Evolutionary conservation across 2,113 vertebrate genomes (phyloP).

Genomic region (Epinephelus moara): DNA sequence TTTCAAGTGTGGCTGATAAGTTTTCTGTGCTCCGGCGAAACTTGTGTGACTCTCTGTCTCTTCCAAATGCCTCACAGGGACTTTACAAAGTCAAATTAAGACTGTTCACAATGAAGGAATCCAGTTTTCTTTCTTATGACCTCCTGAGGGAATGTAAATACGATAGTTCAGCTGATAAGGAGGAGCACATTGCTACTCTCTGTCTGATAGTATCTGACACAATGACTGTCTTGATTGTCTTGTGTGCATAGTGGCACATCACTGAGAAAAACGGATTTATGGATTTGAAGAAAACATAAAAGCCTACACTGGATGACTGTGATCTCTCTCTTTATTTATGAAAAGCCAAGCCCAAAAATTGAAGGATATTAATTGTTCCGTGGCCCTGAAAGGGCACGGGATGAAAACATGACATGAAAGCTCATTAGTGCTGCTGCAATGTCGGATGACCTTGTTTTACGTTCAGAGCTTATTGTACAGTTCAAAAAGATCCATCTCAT

Average conservation of each 20-base stretch:
- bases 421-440: conserved; percentile 17
- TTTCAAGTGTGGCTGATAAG: neutral
- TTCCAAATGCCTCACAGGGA: conserved; percentile 40
- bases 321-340: neutral
- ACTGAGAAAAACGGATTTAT: neutral
- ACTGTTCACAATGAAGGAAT: conserved; percentile 63
- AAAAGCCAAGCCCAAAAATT: neutral
- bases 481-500: neutral
- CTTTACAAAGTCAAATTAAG: conserved; percentile 26
- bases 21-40: conserved; percentile 2
- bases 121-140: conserved; percentile 69
- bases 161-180: conserved; percentile 59
- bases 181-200: conserved; percentile 25
- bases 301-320: neutral
- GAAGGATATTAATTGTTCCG: conserved; percentile 10
- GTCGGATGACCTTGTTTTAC: conserved; percentile 28
- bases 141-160: conserved; percentile 56
- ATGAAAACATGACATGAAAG: neutral
- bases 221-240: conserved; percentile 21
- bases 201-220: conserved; percentile 57
- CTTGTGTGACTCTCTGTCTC: conserved; percentile 35
- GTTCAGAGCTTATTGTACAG: neutral
- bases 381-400: neutral
- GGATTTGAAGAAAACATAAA: neutral
- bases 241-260: neutral